Base-by-base conservation (phyloP, 1,140 invertebrate species). In the Conus ventricosus region DNA sequence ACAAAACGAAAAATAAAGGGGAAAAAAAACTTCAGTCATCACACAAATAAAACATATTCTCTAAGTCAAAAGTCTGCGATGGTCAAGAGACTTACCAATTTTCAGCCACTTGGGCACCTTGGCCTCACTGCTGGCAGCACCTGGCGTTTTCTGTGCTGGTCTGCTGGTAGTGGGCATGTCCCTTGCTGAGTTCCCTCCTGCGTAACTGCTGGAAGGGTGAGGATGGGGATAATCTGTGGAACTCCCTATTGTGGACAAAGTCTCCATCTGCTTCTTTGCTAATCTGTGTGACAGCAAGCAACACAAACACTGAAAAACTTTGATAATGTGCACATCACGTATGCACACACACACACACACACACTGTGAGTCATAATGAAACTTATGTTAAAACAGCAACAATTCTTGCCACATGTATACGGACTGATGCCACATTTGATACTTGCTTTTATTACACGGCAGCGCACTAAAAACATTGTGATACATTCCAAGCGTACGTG, bases 31-130 rank as follows among this genome's bases (percentile, higher is more conserved):
- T 39, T 39, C 3, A 39, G 39, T 39, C 39, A 39, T 39, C 39
- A 39, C 39, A 39, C 39, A 39, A 39, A 39, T 39, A 39, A 39
- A 39, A 39, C 39, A 39, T 39, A 39, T 39, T 39, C 39, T 39
- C 39, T 0, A 39, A 39, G 39, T 39, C 39, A 39, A 39, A 39
- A 39, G 3, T 39, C 39, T 39, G 39, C 3, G 71, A 75, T 8
- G 71, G 20, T 17, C 20, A 75, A 25, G 23, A n/a, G 17, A 55
- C 67, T 78, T 39, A 88, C 88, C 88, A 55, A 88, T 53, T 60
- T 88, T 88, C 11, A 88, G 54, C 88, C 88, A 88, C 60, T 88
- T 88, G 13, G 88, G 88, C 53, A 85, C 71, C 55, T 88, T 88
- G n/a, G 53, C n/a, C 51, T 76, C 83, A 53, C 53, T 53, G 17